phyloP scores from a whole-genome alignment of 1,140 invertebrate genomes.

The Zaprionus africanus region DNA sequence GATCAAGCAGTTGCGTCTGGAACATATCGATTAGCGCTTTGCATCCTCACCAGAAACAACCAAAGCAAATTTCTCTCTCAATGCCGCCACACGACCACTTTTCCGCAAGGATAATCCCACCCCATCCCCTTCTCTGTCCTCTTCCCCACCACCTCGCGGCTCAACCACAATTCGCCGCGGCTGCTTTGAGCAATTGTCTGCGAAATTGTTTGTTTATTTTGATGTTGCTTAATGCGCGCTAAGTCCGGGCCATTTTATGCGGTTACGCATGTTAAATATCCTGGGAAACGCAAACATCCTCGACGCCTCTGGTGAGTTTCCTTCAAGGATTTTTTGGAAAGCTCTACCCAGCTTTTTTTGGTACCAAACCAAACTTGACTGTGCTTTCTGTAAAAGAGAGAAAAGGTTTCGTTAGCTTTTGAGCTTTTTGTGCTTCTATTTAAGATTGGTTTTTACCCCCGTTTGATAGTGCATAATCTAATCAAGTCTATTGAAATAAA shows the following conservation, averaged over 20 bases:
- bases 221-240: slow-evolving; percentile 77
- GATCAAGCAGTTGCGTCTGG: slow-evolving; percentile 58
- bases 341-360: slow-evolving; percentile 49
- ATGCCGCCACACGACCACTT: slow-evolving; percentile 60
- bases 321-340: slow-evolving; percentile 24
- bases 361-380: slow-evolving; percentile 12
- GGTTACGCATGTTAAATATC: slow-evolving; percentile 50
- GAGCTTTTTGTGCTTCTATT: not conserved
- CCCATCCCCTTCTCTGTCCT: slow-evolving; percentile 16
- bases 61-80: slow-evolving; percentile 57
- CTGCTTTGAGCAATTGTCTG: slow-evolving; percentile 73
- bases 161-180: slow-evolving; percentile 64
- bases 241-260: slow-evolving; percentile 58
- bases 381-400: not conserved
- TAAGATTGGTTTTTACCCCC: not conserved
- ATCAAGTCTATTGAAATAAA: not conserved
- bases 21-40: slow-evolving; percentile 75
- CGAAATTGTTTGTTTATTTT: slow-evolving; percentile 81
- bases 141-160: slow-evolving; percentile 6
- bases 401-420: not conserved
- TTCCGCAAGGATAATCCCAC: slow-evolving; percentile 72
- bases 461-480: not conserved
- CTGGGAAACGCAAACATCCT: slow-evolving; percentile 75
- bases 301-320: slow-evolving; percentile 46
- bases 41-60: slow-evolving; percentile 60